Percentiles rank a stretch among this genome's conserved stretches.
These are phyloP conservation scores for Lampris incognitus DNA, from an alignment of 2,113 vertebrate species.

Conservation along the genomic window DNA sequence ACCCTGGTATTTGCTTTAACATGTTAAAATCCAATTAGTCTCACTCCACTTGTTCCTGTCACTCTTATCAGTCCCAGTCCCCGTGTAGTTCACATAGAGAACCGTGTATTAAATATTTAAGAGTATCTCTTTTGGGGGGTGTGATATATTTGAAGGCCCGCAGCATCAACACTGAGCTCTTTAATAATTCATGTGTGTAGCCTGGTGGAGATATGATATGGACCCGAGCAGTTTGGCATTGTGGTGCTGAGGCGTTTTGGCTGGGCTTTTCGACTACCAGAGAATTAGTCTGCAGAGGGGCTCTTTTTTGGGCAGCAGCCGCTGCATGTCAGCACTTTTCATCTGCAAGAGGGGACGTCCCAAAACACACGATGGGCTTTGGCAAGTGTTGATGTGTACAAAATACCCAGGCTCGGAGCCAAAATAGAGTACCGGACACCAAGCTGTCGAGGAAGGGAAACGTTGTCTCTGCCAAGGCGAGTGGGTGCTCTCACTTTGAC, in stretches of 20 bases:
- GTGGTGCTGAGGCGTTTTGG: slow-evolving; percentile 28
- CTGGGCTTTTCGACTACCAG: not conserved
- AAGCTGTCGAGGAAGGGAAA: not conserved
- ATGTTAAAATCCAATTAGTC: slow-evolving; percentile 69
- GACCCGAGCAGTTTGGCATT: slow-evolving; percentile 52
- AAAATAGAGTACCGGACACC: not conserved
- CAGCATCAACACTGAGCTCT: slow-evolving; percentile 75
- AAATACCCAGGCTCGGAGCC: not conserved
- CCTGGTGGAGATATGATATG: slow-evolving; percentile 56
- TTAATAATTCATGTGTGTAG: slow-evolving; percentile 78
- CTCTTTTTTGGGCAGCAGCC: slow-evolving; percentile 17
- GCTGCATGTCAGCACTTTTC: slow-evolving; percentile 13
- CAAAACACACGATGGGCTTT: not conserved
- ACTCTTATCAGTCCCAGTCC: slow-evolving; percentile 59
- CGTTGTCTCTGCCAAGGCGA: not conserved
- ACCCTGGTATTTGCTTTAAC: slow-evolving; percentile 45
- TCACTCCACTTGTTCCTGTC: slow-evolving; percentile 54
- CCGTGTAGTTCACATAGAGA: slow-evolving; percentile 45
- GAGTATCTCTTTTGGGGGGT: slow-evolving; percentile 51
- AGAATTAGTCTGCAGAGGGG: not conserved
- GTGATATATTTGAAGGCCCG: slow-evolving; percentile 72
- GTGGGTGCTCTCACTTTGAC: too few relatives aligned
- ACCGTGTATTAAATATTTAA: slow-evolving; percentile 76
- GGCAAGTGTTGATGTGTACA: not conserved
- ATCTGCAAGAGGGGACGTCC: not conserved